These are phyloP conservation scores for Catharus minimus DNA, from an alignment of 2,113 vertebrate species.

Conservation along the genomic window DNA sequence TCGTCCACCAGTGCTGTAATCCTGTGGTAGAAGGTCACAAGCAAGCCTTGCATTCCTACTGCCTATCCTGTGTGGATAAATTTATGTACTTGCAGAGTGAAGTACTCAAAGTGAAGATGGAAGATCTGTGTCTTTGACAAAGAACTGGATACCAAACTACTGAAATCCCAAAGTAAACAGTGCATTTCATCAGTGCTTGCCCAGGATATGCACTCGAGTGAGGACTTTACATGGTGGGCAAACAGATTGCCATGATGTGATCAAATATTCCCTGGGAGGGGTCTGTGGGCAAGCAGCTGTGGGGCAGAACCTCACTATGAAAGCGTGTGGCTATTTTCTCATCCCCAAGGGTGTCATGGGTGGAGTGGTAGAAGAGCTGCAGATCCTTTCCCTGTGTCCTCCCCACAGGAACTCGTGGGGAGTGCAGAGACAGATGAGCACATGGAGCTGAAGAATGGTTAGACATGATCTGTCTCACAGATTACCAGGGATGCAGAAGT, in stretches of 20 bases:
- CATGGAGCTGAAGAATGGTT: neutral
- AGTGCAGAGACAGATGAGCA: neutral
- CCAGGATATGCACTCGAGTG: neutral
- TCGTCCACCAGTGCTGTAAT: neutral
- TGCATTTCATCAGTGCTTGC: accelerated
- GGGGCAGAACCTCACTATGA: neutral
- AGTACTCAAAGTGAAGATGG: neutral
- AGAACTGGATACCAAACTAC: neutral
- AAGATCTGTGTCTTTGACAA: neutral
- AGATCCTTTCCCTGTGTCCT: neutral
- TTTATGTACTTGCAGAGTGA: neutral
- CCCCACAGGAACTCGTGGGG: neutral
- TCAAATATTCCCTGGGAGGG: neutral
- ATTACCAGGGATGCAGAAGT: neutral
- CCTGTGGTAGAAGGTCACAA: neutral
- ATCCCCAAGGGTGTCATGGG: neutral
- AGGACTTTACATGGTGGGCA: neutral
- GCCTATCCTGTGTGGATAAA: neutral
- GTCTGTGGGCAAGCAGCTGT: neutral
- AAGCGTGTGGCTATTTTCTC: neutral
- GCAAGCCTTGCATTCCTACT: neutral
- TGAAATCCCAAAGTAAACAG: neutral
- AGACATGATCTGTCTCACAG: neutral
- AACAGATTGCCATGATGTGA: neutral
- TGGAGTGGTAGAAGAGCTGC: neutral